Percentiles rank a stretch among this genome's conserved stretches.
Conservation (phyloP, 1,140 invertebrate genomes). For the Drosophila ambigua region DNA sequence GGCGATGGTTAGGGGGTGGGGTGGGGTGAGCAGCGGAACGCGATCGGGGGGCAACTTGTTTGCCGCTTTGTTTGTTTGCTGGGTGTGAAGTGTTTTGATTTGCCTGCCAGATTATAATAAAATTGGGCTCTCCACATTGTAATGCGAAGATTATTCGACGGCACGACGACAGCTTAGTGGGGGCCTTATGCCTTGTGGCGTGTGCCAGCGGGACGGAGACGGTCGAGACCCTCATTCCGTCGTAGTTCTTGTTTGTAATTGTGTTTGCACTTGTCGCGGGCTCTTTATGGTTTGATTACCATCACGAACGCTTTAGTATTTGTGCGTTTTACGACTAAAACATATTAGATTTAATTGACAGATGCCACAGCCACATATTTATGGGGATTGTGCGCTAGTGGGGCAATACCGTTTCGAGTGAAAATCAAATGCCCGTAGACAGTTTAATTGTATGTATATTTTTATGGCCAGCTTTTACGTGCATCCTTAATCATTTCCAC, state of each 20-base stretch:
- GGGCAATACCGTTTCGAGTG: slow-evolving; percentile 16
- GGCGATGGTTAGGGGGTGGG: not conserved
- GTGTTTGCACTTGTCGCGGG: slow-evolving; percentile 46
- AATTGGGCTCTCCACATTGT: slow-evolving; percentile 54
- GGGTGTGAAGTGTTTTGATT: slow-evolving; percentile 63
- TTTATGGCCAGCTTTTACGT: too few relatives aligned
- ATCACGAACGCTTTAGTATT: not conserved
- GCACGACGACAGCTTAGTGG: slow-evolving; percentile 46
- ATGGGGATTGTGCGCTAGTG: not conserved
- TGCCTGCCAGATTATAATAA: slow-evolving; percentile 58
- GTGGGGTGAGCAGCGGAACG: not conserved
- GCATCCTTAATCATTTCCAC: too few relatives aligned
- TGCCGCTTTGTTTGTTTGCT: slow-evolving; percentile 40
- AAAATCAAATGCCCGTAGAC: slow-evolving; percentile 24
- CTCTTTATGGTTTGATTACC: slow-evolving; percentile 48
- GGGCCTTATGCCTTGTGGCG: slow-evolving; percentile 21
- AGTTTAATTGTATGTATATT: not conserved
- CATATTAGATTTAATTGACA: slow-evolving; percentile 75
- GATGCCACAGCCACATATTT: slow-evolving; percentile 21
- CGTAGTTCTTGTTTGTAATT: slow-evolving; percentile 48
- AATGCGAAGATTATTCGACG: slow-evolving; percentile 54
- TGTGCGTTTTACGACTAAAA: slow-evolving; percentile 62
- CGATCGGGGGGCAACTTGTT: slow-evolving; percentile 11
- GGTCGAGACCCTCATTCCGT: slow-evolving; percentile 6
- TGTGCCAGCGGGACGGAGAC: slow-evolving; percentile 8